Percentiles rank a stretch among this genome's conserved stretches.
These are phyloP conservation scores for Atherinomorus stipes DNA, from an alignment of 2,113 vertebrate genomes.

Conservation along the genomic window DNA sequence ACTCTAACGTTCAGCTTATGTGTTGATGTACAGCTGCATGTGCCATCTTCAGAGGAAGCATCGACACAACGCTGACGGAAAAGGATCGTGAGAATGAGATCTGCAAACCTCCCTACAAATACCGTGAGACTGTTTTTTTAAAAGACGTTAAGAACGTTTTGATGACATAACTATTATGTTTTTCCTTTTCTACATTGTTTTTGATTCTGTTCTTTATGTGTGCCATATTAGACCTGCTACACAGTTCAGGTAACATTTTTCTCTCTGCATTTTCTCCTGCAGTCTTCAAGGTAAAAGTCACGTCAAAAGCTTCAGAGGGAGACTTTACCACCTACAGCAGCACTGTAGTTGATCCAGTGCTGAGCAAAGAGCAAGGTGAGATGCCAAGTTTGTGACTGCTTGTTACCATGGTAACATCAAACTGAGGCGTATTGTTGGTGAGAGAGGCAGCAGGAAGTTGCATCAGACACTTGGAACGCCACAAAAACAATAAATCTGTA, in stretches of 20 bases:
- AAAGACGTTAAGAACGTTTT: no score
- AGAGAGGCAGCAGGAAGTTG: no score
- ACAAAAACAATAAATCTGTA: no score
- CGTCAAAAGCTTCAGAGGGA: slow-evolving; percentile 82
- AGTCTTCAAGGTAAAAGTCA: slow-evolving; percentile 88
- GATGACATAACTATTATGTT: no score
- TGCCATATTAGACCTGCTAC: no score
- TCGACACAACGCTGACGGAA: slow-evolving; percentile 13
- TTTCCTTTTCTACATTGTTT: no score
- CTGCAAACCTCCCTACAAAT: slow-evolving; percentile 60
- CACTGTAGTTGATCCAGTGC: slow-evolving; percentile 84
- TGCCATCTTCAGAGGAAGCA: slow-evolving; percentile 46
- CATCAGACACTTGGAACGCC: no score
- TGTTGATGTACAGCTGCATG: slow-evolving; percentile 48
- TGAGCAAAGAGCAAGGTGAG: slow-evolving; percentile 69
- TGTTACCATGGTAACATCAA: no score
- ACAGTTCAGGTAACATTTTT: background rate
- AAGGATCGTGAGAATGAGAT: slow-evolving; percentile 26
- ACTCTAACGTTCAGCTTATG: background rate
- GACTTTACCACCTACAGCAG: slow-evolving; percentile 88
- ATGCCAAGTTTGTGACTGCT: rapidly evolving
- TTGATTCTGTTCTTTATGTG: no score
- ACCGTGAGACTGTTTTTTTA: slow-evolving; percentile 47
- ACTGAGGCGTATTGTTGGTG: no score
- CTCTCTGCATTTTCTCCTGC: slow-evolving; percentile 27